Percentiles rank a stretch among this genome's conserved stretches.
Conservation (phyloP, 2,888 invertebrate genomes). For the Nemotelus pantherinus region DNA sequence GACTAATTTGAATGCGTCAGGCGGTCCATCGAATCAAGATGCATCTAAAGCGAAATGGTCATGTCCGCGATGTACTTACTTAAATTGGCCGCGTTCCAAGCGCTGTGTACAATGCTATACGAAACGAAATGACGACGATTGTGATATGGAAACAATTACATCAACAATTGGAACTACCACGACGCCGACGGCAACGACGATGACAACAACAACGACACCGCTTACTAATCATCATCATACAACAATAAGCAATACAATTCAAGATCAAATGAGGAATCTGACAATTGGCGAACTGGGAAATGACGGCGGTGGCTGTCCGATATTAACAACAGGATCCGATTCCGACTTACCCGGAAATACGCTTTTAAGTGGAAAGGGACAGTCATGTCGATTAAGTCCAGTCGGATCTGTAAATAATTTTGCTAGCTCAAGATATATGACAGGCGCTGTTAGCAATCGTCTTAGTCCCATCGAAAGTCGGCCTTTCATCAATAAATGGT, state of each 20-base stretch:
- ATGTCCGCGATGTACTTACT: constrained; percentile 78
- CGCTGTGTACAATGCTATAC: constrained; percentile 63
- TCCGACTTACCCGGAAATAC: constrained; percentile 58
- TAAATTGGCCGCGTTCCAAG: constrained; percentile 75
- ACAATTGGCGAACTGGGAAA: constrained; percentile 24
- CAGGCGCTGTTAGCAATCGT: constrained; percentile 60
- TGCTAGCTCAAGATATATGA: constrained; percentile 54
- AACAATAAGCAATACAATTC: constrained; percentile 50
- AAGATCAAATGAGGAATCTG: constrained; percentile 56
- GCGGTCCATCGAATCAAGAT: constrained; percentile 56
- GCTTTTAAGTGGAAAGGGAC: constrained; percentile 41
- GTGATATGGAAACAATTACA: constrained; percentile 37
- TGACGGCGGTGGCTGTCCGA: constrained; percentile 2
- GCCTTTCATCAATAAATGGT: constrained; percentile 66
- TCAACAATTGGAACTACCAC: constrained; percentile 33
- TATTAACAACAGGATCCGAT: constrained; percentile 55
- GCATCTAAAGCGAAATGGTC: constrained; percentile 67
- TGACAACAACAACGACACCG: constrained; percentile 42
- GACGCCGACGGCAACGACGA: constrained; percentile 17
- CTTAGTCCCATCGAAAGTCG: constrained; percentile 60
- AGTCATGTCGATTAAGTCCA: constrained; percentile 53
- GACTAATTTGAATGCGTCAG: constrained; percentile 59
- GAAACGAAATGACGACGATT: constrained; percentile 54
- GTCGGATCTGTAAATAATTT: constrained; percentile 55
- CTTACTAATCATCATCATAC: constrained; percentile 17